Evolutionary conservation across 2,113 vertebrate genomes (phyloP), one percentile per base, ranked within the genome.

Genomic region (Triplophysa tibetana): DNA sequence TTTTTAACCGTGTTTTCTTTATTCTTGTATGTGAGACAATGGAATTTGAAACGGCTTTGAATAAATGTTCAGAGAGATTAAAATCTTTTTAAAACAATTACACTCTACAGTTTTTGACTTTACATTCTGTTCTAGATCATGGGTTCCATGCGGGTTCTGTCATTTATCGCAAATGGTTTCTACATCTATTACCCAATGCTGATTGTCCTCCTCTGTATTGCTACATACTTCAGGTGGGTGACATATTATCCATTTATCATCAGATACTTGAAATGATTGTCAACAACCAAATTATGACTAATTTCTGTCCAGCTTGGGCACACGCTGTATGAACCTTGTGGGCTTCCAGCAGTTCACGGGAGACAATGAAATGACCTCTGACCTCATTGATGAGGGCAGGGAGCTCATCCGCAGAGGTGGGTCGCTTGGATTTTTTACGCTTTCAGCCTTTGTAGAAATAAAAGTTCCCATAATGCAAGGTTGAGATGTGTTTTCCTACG

Each of bases 181-280:
- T 99, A 99, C 85, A 99, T 99, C 88, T 99, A 99, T 88, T 99
- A 99, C 83, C 98, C 98, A 70, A 99, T 98, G 95, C 90, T 99
- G 88, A 96, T 99, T 6, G 94, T 99, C n/a, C 93, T 99, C 89
- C 96, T 99, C 64, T 99, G 97, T 82, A 96, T 99, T 82, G 97
- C 98, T 79, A 99, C 98, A 1, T 99, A 98, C 87, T 99, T 99
- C 86, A 99, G 96, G 98, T 99, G 84, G 90, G 90, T 45, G 0
- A 54, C 23, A 43, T 21, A 48, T 56, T 10, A 63, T n/a, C 67
- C 33, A 2, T 58, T 11, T 64, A 74, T 65, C 23, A 29, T 10
- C 23, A 24, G n/a, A 24, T n/a, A 19, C 9, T 8, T 58, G 1
- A 21, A 17, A 58, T 58, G n/a, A 21, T 21, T 58, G 14, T 45